These are phyloP conservation scores for Marronus borbonicus DNA, from an alignment of 2,888 invertebrate genomes.

Conservation along the genomic window DNA sequence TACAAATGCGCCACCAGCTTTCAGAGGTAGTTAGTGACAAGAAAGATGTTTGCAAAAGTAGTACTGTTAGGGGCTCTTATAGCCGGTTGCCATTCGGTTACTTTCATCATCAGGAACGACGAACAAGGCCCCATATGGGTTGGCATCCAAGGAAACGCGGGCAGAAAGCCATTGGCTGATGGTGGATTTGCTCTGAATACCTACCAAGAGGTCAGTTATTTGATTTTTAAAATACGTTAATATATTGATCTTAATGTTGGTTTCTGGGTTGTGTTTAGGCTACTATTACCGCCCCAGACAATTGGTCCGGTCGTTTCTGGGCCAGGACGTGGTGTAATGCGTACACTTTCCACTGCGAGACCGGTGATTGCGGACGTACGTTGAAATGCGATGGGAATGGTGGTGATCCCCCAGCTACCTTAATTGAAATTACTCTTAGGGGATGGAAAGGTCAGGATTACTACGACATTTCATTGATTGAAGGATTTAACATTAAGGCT, in stretches of 20 bases:
- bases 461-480: constrained; percentile 72
- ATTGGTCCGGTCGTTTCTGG: constrained; percentile 70
- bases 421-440: constrained; percentile 69
- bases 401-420: constrained; percentile 68
- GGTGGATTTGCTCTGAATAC: constrained; percentile 62
- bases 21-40: neutral
- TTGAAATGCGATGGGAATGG: constrained; percentile 70
- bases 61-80: constrained; percentile 50
- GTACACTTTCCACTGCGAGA: constrained; percentile 63
- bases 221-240: constrained; percentile 33
- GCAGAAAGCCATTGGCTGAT: constrained; percentile 58
- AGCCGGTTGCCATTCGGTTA: constrained; percentile 49
- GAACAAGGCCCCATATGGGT: constrained; percentile 62
- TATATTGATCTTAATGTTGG: too few species aligned
- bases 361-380: constrained; percentile 69
- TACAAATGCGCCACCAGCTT: neutral
- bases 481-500: constrained; percentile 70
- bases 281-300: constrained; percentile 59
- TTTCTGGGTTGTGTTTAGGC: constrained; percentile 23
- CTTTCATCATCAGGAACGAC: constrained; percentile 61
- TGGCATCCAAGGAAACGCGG: constrained; percentile 62
- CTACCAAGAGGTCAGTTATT: constrained; percentile 46
- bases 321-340: constrained; percentile 68
- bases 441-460: constrained; percentile 67
- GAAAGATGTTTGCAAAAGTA: constrained; percentile 50